phyloP scores from a whole-genome alignment of 2,113 vertebrate species.

The Dolichotis patagonum region DNA sequence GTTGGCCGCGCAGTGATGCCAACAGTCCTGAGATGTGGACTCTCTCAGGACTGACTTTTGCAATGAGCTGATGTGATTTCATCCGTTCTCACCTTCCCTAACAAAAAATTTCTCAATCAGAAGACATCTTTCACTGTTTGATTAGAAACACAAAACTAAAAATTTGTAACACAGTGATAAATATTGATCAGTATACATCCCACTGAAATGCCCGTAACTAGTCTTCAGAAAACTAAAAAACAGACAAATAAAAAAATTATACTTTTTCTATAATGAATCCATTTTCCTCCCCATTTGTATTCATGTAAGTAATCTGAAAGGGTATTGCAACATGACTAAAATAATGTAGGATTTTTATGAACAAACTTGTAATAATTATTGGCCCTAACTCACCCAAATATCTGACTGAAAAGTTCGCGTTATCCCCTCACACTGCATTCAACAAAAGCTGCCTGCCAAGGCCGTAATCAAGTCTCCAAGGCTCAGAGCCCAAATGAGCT shows the following conservation, averaged over 20 bases:
- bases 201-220: not conserved
- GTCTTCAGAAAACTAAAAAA: conserved; percentile 1
- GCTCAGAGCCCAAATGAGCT: conserved; percentile 67
- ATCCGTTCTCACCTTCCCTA: not conserved
- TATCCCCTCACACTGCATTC: conserved; percentile 61
- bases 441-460: conserved; percentile 69
- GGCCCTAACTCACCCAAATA: conserved; percentile 73
- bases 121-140: not conserved
- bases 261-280: not conserved
- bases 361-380: conserved; percentile 58
- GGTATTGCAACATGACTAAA: not conserved
- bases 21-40: not conserved
- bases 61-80: not conserved
- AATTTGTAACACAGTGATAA: not conserved
- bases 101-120: conserved; percentile 43
- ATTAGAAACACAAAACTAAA: conserved; percentile 44
- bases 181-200: not conserved
- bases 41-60: not conserved
- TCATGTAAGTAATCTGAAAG: conserved; percentile 27
- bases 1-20: not conserved
- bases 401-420: conserved; percentile 78
- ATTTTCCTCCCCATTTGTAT: not conserved
- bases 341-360: conserved; percentile 48
- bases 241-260: not conserved
- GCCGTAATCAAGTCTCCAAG: conserved; percentile 75